These are phyloP conservation scores for Lutraria lutraria DNA, from an alignment of 2,888 invertebrate genomes.

Conservation along the genomic window DNA sequence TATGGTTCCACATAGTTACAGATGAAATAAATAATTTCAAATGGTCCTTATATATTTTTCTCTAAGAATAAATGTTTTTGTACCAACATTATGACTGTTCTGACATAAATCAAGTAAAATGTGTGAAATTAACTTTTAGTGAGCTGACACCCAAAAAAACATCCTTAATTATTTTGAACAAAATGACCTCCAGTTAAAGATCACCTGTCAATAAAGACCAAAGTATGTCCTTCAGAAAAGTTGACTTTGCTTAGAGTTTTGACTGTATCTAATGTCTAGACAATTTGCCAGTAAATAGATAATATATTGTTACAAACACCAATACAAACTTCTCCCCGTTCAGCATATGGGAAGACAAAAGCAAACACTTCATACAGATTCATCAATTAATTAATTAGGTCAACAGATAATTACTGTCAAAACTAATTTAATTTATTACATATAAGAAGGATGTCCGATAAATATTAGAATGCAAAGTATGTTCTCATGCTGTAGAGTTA, in stretches of 20 bases:
- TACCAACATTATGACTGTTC: background rate
- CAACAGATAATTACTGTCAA: background rate
- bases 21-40: slow-evolving; percentile 15
- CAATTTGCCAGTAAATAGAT: too few relatives aligned
- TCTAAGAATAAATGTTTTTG: background rate
- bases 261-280: too few relatives aligned
- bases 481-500: too few relatives aligned
- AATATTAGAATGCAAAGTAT: too few relatives aligned
- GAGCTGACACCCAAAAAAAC: too few relatives aligned
- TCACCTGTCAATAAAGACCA: too few relatives aligned
- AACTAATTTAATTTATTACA: background rate
- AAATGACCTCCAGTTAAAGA: too few relatives aligned
- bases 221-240: too few relatives aligned
- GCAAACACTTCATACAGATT: background rate
- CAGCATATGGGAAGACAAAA: background rate
- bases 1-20: background rate
- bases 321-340: background rate
- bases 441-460: too few relatives aligned
- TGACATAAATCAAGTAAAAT: background rate
- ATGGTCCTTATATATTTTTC: background rate
- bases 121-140: background rate
- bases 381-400: slow-evolving; percentile 15
- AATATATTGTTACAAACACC: background rate
- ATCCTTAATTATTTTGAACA: too few relatives aligned
- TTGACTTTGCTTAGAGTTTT: too few relatives aligned